Percentiles rank a stretch among this genome's conserved stretches.
These are phyloP conservation scores for Volucella bombylans DNA, from an alignment of 2,888 invertebrate species.

Conservation along the genomic window DNA sequence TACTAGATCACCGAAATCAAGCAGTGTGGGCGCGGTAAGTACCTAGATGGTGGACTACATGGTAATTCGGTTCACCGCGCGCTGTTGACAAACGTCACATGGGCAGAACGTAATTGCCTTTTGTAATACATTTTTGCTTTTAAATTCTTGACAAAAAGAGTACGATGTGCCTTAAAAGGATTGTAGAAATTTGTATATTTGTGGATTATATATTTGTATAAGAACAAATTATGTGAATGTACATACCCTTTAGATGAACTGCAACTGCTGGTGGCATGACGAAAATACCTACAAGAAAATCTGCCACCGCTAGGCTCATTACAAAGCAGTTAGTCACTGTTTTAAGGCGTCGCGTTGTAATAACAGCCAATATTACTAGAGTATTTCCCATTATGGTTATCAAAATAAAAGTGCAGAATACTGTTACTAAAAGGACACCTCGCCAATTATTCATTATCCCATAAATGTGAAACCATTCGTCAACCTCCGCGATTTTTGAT, in stretches of 20 bases:
- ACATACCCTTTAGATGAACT: conserved; percentile 89
- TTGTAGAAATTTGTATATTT: background rate
- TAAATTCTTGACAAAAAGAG: no score
- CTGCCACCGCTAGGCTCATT: conserved; percentile 95
- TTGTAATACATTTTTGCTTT: no score
- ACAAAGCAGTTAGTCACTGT: conserved; percentile 98
- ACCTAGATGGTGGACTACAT: background rate
- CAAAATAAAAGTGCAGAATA: conserved; percentile 87
- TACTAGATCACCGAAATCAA: no score
- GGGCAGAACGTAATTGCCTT: no score
- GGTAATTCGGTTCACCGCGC: no score
- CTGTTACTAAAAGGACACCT: conserved; percentile 85
- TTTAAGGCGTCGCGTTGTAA: conserved; percentile 92
- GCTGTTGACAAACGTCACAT: no score
- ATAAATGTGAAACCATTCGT: conserved; percentile 80
- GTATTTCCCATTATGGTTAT: conserved; percentile 93
- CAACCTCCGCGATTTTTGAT: conserved; percentile 75
- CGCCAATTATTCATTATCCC: conserved; percentile 80
- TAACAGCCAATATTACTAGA: conserved; percentile 93
- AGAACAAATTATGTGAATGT: conserved; percentile 14
- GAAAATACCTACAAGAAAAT: conserved; percentile 95
- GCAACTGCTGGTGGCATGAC: conserved; percentile 98
- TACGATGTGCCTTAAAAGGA: background rate
- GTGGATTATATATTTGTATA: background rate
- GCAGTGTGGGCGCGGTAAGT: no score